phyloP scores from a whole-genome alignment of 2,113 vertebrate species.

The Piaya cayana region DNA sequence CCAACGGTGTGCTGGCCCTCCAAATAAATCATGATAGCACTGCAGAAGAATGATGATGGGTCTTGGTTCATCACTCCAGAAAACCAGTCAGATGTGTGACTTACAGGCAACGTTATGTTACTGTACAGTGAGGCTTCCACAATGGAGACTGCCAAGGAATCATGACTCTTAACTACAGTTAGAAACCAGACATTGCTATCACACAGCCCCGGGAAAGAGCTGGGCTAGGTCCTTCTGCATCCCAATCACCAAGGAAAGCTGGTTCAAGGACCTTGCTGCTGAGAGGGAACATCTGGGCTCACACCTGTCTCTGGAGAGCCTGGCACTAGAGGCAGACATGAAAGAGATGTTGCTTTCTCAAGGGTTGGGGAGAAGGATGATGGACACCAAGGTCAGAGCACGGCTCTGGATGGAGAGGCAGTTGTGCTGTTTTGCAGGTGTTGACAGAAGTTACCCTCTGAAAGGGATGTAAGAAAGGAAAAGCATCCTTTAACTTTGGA shows the following conservation, averaged over 20 bases:
- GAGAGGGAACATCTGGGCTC: not conserved
- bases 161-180: not conserved
- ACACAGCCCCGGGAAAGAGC: not conserved
- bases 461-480: not conserved
- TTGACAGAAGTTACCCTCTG: not conserved
- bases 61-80: not conserved
- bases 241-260: not conserved
- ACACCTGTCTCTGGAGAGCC: not conserved
- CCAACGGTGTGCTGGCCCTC: rapidly evolving
- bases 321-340: not conserved
- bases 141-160: not conserved
- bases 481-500: not conserved
- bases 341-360: not conserved
- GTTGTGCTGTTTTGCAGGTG: not conserved
- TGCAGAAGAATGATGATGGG: not conserved
- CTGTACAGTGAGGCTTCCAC: not conserved
- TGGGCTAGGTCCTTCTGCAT: not conserved
- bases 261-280: not conserved
- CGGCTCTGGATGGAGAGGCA: not conserved
- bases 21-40: not conserved
- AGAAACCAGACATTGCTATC: not conserved
- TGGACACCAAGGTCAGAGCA: not conserved
- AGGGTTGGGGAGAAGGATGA: not conserved
- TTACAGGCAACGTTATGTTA: rapidly evolving
- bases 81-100: not conserved